Evolutionary conservation across 2,113 vertebrate species (phyloP).

Genomic region (Cynocephalus volans): DNA sequence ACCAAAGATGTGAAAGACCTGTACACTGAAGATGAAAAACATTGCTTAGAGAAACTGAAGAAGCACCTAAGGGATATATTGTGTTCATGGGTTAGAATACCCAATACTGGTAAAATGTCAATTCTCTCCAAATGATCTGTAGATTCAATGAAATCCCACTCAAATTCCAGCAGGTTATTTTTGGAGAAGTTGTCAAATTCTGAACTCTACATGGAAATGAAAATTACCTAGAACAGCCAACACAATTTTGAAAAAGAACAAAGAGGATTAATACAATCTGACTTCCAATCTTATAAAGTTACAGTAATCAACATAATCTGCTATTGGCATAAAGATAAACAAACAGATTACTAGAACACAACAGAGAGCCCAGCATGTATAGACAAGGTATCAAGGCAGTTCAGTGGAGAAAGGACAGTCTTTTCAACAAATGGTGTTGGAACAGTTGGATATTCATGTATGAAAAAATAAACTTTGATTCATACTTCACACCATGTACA

Average conservation of each 20-base stretch:
- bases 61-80: not conserved
- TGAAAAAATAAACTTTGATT: not conserved
- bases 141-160: not conserved
- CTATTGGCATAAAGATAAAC: not conserved
- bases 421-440: not conserved
- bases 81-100: not conserved
- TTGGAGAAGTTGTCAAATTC: not conserved
- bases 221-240: not conserved
- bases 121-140: not conserved
- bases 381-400: not conserved
- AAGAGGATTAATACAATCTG: not conserved
- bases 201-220: not conserved
- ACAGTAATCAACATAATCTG: not conserved
- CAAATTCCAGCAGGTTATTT: not conserved
- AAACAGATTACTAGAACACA: not conserved
- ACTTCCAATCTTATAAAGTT: constrained; percentile 26
- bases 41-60: not conserved
- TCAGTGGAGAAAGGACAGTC: not conserved
- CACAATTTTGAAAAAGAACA: not conserved
- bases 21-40: not conserved
- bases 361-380: not conserved
- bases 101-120: not conserved
- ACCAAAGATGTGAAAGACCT: not conserved
- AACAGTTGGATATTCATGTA: not conserved
- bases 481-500: not conserved